Base-by-base conservation (phyloP, 2,888 invertebrate genomes). In the Torymus auratus region DNA sequence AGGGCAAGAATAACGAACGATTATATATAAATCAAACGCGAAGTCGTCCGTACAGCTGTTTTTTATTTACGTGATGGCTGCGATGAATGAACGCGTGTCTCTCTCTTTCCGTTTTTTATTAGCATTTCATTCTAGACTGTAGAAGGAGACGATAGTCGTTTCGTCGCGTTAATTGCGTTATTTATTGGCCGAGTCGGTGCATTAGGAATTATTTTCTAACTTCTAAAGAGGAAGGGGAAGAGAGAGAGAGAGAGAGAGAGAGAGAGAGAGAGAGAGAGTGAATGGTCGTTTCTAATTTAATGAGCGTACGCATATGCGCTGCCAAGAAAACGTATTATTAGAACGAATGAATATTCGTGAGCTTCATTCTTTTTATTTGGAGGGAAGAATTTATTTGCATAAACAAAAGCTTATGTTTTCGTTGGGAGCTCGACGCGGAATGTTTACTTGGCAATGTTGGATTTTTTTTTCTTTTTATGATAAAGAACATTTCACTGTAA, bases 11-110 rank as follows among this genome's bases (percentile, higher is more conserved):
- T 84, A 84, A 84, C 81, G 78, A 82, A 83, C 78, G 82, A 85
- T 85, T 84, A 83, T 83, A 71, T 60, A 84, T 86, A 84, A 84
- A 85, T 86, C 83, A 85, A 84, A 20, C 56, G 64, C 10, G 61
- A 13, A 73, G 58, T 14, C 64, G 58, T 41, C 5, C 58, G 60
- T 52, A 68, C 50, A 14, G 55, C 69, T 69, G 70, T 41, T 70
- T 41, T 70, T 79, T 79, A 69, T 7, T 41, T 41, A 41, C 41
- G 41, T 55, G 55, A 55, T 23, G 11, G 13, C 13, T 0, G 55
- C 41, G 41, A 41, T 50, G 70, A 14, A 70, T 68, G n/a, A 64
- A 28, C 56, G 23, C 41, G 28, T 74, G 17, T 52, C 0, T 23
- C 23, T 53, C n/a, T 3, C 28, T 15, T 5, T 14, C 20, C 2